Conservation (phyloP, 2,797 vertebrate species). For the Lateolabrax maculatus region DNA sequence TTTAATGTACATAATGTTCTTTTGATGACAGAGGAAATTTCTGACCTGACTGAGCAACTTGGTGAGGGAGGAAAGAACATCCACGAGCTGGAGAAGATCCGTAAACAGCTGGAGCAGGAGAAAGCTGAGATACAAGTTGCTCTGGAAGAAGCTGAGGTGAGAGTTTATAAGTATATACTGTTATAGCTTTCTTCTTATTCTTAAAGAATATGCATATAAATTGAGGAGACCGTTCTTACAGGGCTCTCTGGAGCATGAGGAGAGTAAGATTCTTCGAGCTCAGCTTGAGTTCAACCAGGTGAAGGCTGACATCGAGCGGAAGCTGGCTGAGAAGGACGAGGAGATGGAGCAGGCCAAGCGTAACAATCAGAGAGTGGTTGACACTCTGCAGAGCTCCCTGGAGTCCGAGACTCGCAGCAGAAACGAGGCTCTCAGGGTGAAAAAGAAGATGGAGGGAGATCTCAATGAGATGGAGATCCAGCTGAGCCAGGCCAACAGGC, state of each 20-base stretch:
- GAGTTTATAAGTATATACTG: neutral
- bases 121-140: constrained; percentile 91
- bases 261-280: constrained; percentile 75
- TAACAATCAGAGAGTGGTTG: constrained; percentile 80
- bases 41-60: constrained; percentile 91
- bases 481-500: constrained; percentile 86
- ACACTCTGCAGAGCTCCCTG: constrained; percentile 85
- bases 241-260: constrained; percentile 78
- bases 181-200: neutral
- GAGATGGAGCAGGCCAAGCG: constrained; percentile 84
- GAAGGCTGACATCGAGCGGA: constrained; percentile 84
- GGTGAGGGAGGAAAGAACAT: constrained; percentile 84
- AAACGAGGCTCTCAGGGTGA: constrained; percentile 85
- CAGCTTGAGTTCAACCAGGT: constrained; percentile 82
- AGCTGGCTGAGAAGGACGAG: constrained; percentile 83
- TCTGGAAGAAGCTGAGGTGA: constrained; percentile 90
- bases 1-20: too few relatives aligned
- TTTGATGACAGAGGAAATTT: constrained; percentile 89
- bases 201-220: neutral
- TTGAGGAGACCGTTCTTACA: constrained; percentile 15
- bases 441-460: constrained; percentile 92
- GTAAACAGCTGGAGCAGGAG: constrained; percentile 87
- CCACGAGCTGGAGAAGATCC: constrained; percentile 89
- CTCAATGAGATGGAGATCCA: constrained; percentile 94
- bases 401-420: constrained; percentile 87